Conservation (phyloP, 2,888 invertebrate genomes). For the Eupithecia abbreviata region DNA sequence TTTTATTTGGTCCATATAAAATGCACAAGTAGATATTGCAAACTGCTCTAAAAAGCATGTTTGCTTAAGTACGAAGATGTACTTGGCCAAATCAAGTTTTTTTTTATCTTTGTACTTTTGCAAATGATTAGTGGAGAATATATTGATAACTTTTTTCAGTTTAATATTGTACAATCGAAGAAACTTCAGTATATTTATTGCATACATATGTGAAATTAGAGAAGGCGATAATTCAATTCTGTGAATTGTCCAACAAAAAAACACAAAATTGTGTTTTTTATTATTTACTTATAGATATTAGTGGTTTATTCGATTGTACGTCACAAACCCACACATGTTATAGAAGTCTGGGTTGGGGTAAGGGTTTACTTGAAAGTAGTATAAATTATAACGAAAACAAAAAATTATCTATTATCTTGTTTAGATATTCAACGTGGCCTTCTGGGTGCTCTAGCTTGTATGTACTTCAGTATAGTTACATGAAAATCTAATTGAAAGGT, state of each 20-base stretch:
- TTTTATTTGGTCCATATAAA: background rate
- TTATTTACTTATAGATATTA: too few relatives aligned
- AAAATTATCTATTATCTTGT: background rate
- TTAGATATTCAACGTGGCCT: background rate
- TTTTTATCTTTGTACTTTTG: slow-evolving; percentile 1
- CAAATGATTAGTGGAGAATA: background rate
- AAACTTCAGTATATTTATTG: background rate
- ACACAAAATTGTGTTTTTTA: too few relatives aligned
- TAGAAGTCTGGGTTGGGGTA: slow-evolving; percentile 32
- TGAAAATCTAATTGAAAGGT: background rate
- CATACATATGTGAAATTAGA: background rate
- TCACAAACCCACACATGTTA: slow-evolving; percentile 42
- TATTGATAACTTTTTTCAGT: background rate
- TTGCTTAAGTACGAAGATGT: background rate
- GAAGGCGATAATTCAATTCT: background rate
- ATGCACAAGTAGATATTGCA: background rate
- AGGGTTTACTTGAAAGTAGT: slow-evolving; percentile 28
- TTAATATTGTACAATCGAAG: slow-evolving; percentile 22
- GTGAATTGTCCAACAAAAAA: too few relatives aligned
- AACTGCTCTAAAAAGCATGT: slow-evolving; percentile 9
- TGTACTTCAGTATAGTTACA: background rate
- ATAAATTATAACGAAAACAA: background rate
- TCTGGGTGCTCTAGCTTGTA: too few relatives aligned
- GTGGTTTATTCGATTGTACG: slow-evolving; percentile 29
- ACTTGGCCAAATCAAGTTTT: background rate